phyloP scores from a whole-genome alignment of 2,113 vertebrate genomes.

The Neogale vison region DNA sequence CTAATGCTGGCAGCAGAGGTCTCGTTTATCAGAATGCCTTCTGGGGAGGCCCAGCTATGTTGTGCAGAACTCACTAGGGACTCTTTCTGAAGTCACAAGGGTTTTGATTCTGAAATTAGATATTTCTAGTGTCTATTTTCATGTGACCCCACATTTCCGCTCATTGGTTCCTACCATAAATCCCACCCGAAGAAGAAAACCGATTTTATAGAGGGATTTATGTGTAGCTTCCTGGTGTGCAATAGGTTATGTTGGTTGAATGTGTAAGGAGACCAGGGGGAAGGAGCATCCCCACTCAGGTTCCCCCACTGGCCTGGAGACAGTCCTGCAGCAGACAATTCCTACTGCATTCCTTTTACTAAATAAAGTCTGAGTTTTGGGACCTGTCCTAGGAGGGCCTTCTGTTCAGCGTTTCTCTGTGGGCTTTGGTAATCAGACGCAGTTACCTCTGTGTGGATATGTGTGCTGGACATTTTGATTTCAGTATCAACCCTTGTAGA shows the following conservation, averaged over 20 bases:
- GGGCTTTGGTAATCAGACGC: not conserved
- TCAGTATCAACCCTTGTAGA: not conserved
- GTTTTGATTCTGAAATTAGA: not conserved
- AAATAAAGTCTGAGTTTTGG: not conserved
- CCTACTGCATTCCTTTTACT: not conserved
- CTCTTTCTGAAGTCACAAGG: not conserved
- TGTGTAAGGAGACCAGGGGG: not conserved
- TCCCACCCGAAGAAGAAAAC: not conserved
- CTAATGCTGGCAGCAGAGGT: not conserved
- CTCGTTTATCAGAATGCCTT: not conserved
- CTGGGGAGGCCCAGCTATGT: not conserved
- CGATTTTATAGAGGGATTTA: not conserved
- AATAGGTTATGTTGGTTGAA: not conserved
- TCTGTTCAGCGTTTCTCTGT: not conserved
- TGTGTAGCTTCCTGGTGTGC: not conserved
- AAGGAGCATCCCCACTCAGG: not conserved
- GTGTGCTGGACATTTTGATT: not conserved
- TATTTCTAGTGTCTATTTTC: not conserved
- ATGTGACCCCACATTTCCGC: accelerated
- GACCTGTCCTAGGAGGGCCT: not conserved
- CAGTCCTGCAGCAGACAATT: not conserved
- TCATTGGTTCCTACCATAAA: not conserved
- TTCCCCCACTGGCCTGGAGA: not conserved
- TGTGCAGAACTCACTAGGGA: not conserved
- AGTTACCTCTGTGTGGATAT: not conserved